These are phyloP conservation scores for Congeria kusceri DNA, from an alignment of 2,888 invertebrate genomes.

Conservation along the genomic window DNA sequence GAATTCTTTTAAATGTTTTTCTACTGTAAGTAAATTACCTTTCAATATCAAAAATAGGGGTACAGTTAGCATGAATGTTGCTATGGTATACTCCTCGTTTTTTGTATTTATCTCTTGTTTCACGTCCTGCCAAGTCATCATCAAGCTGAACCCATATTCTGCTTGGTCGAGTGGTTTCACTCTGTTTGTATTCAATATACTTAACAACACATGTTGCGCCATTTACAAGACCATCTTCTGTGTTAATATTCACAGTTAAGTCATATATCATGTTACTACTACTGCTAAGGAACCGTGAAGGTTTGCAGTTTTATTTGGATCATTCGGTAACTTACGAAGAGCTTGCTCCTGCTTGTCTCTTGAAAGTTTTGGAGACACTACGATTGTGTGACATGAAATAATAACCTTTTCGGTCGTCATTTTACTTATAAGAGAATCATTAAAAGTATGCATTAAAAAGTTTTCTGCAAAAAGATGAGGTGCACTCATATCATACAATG, in stretches of 20 bases:
- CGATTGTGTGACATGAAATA: conserved; percentile 23
- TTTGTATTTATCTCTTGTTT: conserved; percentile 41
- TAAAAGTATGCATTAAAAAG: conserved; percentile 36
- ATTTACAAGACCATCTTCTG: conserved; percentile 60
- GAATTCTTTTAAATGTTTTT: conserved; percentile 48
- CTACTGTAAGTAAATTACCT: conserved; percentile 39
- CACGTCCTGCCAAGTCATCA: conserved; percentile 31
- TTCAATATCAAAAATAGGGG: conserved; percentile 58
- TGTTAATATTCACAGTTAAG: conserved; percentile 52
- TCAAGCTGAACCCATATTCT: conserved; percentile 56
- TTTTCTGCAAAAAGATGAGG: conserved; percentile 49
- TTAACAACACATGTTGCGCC: conserved; percentile 50
- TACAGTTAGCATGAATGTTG: conserved; percentile 43
- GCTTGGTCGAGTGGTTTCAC: conserved; percentile 42
- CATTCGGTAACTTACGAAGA: conserved; percentile 24
- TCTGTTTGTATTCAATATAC: conserved; percentile 45
- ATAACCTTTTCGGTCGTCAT: conserved; percentile 20
- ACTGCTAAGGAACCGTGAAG: conserved; percentile 20
- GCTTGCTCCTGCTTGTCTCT: conserved; percentile 26
- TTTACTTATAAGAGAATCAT: conserved; percentile 24
- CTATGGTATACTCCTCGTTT: conserved; percentile 39
- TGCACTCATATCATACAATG: conserved; percentile 17
- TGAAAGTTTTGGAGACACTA: conserved; percentile 31
- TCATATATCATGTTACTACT: conserved; percentile 37
- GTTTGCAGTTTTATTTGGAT: conserved; percentile 35